A percentile compares a stretch with the other conserved stretches of the same genome.
phyloP scores from a whole-genome alignment of 2,113 vertebrate genomes.

The Spheniscus mendiculus region DNA sequence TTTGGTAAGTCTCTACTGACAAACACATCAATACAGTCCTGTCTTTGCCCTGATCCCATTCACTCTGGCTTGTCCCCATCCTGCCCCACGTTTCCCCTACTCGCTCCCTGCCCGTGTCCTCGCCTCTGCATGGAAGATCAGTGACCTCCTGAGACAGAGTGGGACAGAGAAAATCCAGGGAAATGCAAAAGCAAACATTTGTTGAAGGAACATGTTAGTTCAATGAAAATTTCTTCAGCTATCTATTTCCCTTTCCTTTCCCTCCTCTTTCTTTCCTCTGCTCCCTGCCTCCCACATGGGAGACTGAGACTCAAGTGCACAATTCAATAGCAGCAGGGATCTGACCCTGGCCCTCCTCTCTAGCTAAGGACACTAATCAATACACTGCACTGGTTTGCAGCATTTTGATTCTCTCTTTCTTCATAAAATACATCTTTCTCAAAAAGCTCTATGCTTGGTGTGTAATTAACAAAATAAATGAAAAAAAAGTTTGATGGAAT shows the following conservation, averaged over 20 bases:
- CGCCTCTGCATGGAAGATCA: not conserved
- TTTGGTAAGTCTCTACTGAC: not conserved
- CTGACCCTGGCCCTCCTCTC: not conserved
- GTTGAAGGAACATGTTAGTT: not conserved
- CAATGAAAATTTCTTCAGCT: not conserved
- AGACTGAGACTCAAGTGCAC: not conserved
- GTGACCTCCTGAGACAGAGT: not conserved
- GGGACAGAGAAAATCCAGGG: not conserved
- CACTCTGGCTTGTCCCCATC: not conserved
- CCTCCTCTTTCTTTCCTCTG: not conserved
- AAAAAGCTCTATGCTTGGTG: not conserved
- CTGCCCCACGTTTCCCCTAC: not conserved
- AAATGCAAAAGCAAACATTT: not conserved
- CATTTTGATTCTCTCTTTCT: not conserved
- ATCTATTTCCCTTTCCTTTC: not conserved
- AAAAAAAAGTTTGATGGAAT: not conserved
- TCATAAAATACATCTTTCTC: not conserved
- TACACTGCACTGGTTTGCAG: not conserved
- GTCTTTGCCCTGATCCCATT: not conserved
- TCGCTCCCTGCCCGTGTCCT: not conserved
- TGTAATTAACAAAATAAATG: not conserved
- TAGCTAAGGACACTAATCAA: not conserved
- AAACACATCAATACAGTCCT: not conserved
- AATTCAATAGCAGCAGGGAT: not conserved
- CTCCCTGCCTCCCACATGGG: not conserved